phyloP scores from a whole-genome alignment of 2,888 invertebrate species.

The Syrista parreyssii region DNA sequence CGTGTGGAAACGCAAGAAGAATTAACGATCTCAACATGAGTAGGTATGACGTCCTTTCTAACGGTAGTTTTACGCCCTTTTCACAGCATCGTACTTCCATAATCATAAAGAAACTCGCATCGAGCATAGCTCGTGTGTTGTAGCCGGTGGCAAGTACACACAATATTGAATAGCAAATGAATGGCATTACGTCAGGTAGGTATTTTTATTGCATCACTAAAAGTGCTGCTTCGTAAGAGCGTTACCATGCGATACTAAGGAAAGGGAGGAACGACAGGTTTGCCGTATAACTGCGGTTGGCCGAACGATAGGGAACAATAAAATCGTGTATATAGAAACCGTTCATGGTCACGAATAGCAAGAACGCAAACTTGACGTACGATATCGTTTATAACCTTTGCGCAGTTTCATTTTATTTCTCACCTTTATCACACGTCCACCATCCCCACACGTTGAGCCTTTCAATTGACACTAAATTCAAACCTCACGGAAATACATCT shows the following conservation, averaged over 20 bases:
- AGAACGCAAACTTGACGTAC: neutral
- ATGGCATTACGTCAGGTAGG: neutral
- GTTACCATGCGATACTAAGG: neutral
- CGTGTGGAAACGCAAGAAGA: neutral
- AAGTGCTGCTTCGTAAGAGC: neutral
- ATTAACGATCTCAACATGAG: conserved; percentile 5
- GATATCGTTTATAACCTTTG: neutral
- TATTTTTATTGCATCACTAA: conserved; percentile 3
- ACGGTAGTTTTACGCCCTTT: conserved; percentile 38
- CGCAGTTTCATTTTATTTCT: neutral
- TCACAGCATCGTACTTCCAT: conserved; percentile 35
- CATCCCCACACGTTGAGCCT: neutral
- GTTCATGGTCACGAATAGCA: neutral
- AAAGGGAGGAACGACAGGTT: neutral
- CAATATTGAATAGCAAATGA: conserved; percentile 8
- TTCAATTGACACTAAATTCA: neutral
- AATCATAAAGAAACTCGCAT: conserved; percentile 29
- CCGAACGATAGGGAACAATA: neutral
- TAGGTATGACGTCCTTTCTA: conserved; percentile 32
- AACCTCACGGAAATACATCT: neutral
- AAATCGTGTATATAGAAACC: neutral
- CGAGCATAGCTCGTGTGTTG: neutral
- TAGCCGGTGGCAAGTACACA: neutral
- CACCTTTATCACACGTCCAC: neutral
- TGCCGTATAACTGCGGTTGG: neutral